Base-by-base conservation (phyloP, 2,113 vertebrate genomes). In the Thinocorus orbignyianus region DNA sequence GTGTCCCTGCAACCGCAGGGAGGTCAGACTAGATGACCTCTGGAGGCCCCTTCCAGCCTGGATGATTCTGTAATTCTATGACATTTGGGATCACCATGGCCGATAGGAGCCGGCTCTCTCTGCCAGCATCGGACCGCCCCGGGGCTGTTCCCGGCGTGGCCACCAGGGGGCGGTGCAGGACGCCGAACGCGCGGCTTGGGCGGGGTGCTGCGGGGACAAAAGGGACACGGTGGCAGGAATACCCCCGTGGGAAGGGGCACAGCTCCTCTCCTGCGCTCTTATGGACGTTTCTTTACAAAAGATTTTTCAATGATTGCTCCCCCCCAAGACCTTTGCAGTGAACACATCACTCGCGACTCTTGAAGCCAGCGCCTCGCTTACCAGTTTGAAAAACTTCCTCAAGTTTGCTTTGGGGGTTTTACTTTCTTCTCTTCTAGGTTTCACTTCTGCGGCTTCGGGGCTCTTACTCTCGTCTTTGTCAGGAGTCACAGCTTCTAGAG, bases 321-420 rank as follows among this genome's bases (percentile, higher is more conserved):
- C 24, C 58, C 24, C 4, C 8, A n/a, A n/a, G n/a, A n/a, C 22
- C 33, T 48, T 10, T 3, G 41, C 54, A 15, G 3, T 0, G 16
- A n/a, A 0, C 35, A 1, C 19, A 4, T 10, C 23, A 1, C 49
- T 2, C 51, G 5, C 0, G 33, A 6, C 23, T 13, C n/a, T 3
- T 4, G 28, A 41, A 24, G 4, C 26, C 7, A 11, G 19, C 9
- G 15, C 17, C 19, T 4, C 30, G 84, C 98, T 98, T 94, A 98
- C 98, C 98, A 98, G 97, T 70, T 98, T 98, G 48, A 98, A 97
- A 66, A 98, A 96, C 28, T 95, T 97, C 97, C 98, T 91, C 86
- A 98, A 88, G 87, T 98, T 97, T 6, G 96, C 92, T 78, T 97
- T 97, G n/a, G 97, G 83, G 3, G 97, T 91, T 90, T 91, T 98